Evolutionary conservation across 2,888 invertebrate genomes (phyloP).

Genomic region (Strigamia maritima): DNA sequence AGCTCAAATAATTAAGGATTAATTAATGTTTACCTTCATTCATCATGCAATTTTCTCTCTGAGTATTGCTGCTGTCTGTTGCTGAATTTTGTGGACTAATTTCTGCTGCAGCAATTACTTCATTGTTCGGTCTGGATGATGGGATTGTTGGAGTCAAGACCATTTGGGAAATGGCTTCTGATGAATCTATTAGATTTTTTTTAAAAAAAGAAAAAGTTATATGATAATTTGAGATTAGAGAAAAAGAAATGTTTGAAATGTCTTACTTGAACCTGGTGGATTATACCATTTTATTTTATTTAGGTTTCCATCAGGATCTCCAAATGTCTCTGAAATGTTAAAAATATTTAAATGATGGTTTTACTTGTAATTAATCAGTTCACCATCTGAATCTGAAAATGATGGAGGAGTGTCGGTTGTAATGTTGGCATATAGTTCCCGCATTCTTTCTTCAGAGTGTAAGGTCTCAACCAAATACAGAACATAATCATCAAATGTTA

Average conservation of each 20-base stretch:
- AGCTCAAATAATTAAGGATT: neutral
- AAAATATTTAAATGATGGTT: neutral
- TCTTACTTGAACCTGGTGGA: conserved; percentile 38
- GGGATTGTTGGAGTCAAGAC: neutral
- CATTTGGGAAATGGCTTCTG: neutral
- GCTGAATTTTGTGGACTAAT: neutral
- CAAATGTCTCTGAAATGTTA: conserved; percentile 38
- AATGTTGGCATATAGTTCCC: conserved; percentile 51
- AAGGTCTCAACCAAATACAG: conserved; percentile 54
- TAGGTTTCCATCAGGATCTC: conserved; percentile 39
- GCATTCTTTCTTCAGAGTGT: conserved; percentile 52
- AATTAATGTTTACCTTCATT: neutral
- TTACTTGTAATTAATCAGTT: neutral
- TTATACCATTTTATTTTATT: conserved; percentile 41
- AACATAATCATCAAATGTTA: conserved; percentile 56
- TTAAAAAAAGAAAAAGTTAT: too few species aligned
- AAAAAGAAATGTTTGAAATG: neutral
- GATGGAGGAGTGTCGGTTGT: conserved; percentile 47
- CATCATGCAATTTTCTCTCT: neutral
- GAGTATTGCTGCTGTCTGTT: neutral
- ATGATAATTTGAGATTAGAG: too few species aligned
- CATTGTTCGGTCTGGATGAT: neutral
- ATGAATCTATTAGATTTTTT: neutral
- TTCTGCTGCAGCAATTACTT: neutral
- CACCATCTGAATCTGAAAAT: conserved; percentile 43